Percentiles rank a stretch among this genome's conserved stretches.
Conservation (phyloP, 2,888 invertebrate species). For the Lampropteryx suffumata region DNA sequence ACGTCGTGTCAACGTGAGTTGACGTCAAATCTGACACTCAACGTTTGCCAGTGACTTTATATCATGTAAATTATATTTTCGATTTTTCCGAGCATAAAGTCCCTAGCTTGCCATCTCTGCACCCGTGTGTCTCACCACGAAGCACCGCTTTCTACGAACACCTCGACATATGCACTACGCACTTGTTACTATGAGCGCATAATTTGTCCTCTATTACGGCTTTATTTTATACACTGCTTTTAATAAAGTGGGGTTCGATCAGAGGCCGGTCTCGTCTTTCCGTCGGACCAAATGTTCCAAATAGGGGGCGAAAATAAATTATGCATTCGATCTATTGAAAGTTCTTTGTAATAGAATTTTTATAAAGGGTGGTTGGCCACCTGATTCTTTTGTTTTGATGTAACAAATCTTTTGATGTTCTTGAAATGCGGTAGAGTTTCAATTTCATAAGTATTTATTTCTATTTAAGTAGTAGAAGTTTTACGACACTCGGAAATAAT, state of each 20-base stretch:
- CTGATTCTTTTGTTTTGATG: conserved; percentile 55
- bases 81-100: too few species aligned
- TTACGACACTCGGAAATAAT: too few species aligned
- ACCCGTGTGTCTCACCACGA: conserved; percentile 45
- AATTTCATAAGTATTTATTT: background rate
- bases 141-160: conserved; percentile 66
- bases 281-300: conserved; percentile 69
- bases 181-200: conserved; percentile 73
- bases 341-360: conserved; percentile 67
- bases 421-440: conserved; percentile 21
- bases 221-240: conserved; percentile 54
- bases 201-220: conserved; percentile 79
- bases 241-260: conserved; percentile 74
- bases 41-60: too few species aligned
- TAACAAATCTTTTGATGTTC: conserved; percentile 31
- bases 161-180: conserved; percentile 75
- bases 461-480: too few species aligned
- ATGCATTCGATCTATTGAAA: conserved; percentile 78
- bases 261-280: conserved; percentile 76
- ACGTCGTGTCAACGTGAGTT: too few species aligned
- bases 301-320: conserved; percentile 64
- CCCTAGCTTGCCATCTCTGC: background rate
- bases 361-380: conserved; percentile 56
- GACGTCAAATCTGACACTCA: too few species aligned
- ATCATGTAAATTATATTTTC: too few species aligned